These are phyloP conservation scores for Metopia argyrocephala DNA, from an alignment of 2,888 invertebrate species.

Conservation along the genomic window DNA sequence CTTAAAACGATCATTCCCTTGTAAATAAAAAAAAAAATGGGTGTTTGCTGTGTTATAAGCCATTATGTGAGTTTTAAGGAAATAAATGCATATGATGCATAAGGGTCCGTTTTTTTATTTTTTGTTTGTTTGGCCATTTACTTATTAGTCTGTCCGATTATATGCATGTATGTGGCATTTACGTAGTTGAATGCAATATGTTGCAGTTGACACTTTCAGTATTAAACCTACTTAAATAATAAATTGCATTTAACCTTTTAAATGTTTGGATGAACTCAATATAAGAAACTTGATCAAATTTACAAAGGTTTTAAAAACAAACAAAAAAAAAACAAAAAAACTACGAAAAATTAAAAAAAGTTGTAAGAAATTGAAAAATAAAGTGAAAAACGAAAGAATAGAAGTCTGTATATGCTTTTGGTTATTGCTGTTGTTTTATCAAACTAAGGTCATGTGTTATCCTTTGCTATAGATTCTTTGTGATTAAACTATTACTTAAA, in stretches of 20 bases:
- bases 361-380: neutral
- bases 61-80: constrained; percentile 47
- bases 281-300: constrained; percentile 30
- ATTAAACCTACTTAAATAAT: constrained; percentile 56
- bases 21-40: too few species aligned
- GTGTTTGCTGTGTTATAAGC: constrained; percentile 25
- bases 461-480: too few species aligned
- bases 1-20: too few species aligned
- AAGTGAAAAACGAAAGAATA: neutral
- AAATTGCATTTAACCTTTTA: constrained; percentile 52
- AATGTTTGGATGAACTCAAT: constrained; percentile 23
- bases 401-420: neutral
- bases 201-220: constrained; percentile 56
- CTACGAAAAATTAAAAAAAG: neutral
- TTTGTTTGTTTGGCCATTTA: neutral
- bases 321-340: neutral
- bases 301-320: neutral
- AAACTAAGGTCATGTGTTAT: constrained; percentile 44
- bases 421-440: constrained; percentile 18
- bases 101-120: too few species aligned
- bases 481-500: too few species aligned
- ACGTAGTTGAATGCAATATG: constrained; percentile 44
- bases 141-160: neutral
- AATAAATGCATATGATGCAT: constrained; percentile 20
- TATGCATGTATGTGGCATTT: neutral